Base-by-base conservation (phyloP, 2,888 invertebrate genomes). In the Macaria liturata region DNA sequence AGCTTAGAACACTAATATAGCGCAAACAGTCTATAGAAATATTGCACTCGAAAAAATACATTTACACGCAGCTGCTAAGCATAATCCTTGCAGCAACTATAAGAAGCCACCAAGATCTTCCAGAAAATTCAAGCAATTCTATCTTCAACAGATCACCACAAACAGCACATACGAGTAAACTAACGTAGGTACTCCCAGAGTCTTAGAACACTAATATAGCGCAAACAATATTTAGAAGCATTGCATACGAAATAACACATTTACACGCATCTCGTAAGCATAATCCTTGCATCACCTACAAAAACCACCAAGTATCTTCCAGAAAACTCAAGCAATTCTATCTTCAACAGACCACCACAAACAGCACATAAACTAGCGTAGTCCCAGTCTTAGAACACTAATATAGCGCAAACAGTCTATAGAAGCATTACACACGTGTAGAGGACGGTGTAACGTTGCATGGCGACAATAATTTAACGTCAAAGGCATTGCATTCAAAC, bases 401-500 rank as follows among this genome's bases (percentile, higher is more conserved):
- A 45, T 49, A n/a, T 37, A 78, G 75, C 40, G 46, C 70, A 71
- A 71, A 66, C 74, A 76, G 67, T 73, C 73, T 72, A 76, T 80
- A 83, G 84, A 83, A 83, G 80, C 77, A 80, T 78, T 64, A 70
- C 86, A 88, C 89, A 88, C 85, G 87, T 87, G 85, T 83, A 72
- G 74, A 79, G 83, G 46, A 78, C 84, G 80, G 87, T 84, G 86
- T 86, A 81, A 83, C 84, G 84, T 83, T 81, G 79, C 83, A 81
- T 78, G 78, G 84, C 76, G 84, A 88, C 89, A 86, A 90, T 91
- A 91, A 91, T 88, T 91, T 89, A 88, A 86, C 83, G 88, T 90
- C 90, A 85, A 77, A 73, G 80, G 83, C 88, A 87, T 86, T 88
- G 90, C 90, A 90, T 91, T 89, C 86, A 88, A 88, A 89, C 91